Evolutionary conservation across 2,888 invertebrate species (phyloP), one percentile per base, ranked within the genome.

Genomic region (Ischnura elegans): DNA sequence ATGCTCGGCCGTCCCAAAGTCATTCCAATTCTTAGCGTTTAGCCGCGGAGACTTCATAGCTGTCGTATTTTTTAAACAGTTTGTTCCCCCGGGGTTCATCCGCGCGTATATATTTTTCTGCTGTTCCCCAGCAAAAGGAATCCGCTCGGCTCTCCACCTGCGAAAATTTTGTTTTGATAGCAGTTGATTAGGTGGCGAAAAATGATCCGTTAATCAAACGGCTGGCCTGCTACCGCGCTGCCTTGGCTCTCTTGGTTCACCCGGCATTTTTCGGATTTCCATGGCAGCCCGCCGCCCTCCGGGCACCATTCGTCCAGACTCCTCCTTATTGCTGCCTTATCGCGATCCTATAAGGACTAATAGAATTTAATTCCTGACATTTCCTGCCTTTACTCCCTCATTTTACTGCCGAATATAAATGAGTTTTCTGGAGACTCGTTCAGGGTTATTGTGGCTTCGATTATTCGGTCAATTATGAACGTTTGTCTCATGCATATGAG

Each of bases 281-380:
- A 0, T 13, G n/a, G 5, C 61, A 10, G 76, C 36, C 8, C n/a
- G 13, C 0, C 25, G 76, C 76, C 76, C 76, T 2, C n/a, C 0
- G 76, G 76, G 76, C 29, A 10, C 25, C 76, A 76, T 21, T 19
- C 76, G 16, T 76, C 13, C 76, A 13, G 76, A 76, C 29, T 10
- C 13, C 13, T 10, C 29, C 13, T 8, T 36, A 13, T 16, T n/a
- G 0, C 16, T 76, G 8, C 13, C 76, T 16, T 76, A 76, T 76
- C 76, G 8, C 36, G 76, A 76, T 76, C 76, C 13, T 2, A 76
- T 13, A 16, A 5, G 36, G 36, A 76, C 76, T 76, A 76, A 76
- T 76, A 36, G 76, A 76, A 61, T 76, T 76, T 76, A 76, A 76
- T 76, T 76, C 76, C 76, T 76, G 36, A 25, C 76, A 76, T 76